A percentile compares a stretch with the other conserved stretches of the same genome.
Conservation (phyloP, 2,113 vertebrate genomes). For the Meleagris gallopavo region DNA sequence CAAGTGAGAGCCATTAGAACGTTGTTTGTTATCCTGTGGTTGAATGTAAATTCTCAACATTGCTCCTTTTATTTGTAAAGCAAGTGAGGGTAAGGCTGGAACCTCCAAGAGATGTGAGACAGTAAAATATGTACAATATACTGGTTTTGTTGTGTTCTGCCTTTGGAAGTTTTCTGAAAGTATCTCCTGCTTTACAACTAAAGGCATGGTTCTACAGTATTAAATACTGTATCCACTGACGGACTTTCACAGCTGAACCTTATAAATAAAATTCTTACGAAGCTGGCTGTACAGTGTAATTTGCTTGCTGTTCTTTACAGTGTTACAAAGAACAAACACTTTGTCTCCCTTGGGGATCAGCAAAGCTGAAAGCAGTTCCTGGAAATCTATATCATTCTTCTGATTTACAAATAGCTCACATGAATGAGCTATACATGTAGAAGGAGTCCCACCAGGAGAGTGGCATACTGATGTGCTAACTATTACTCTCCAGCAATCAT, state of each 20-base stretch:
- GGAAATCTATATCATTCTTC: background rate
- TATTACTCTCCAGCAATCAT: background rate
- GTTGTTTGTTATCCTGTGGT: slow-evolving; percentile 41
- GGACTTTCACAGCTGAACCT: background rate
- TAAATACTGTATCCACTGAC: background rate
- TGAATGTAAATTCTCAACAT: slow-evolving; percentile 17
- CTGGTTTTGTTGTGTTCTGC: background rate
- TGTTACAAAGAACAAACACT: fast-evolving
- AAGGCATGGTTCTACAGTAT: background rate
- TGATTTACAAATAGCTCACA: background rate
- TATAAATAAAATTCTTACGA: background rate
- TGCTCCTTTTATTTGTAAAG: slow-evolving; percentile 24
- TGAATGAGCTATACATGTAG: background rate
- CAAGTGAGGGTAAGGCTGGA: background rate
- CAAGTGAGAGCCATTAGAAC: slow-evolving; percentile 61
- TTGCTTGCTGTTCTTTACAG: background rate
- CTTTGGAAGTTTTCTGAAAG: background rate
- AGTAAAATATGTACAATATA: background rate
- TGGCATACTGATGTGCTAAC: background rate
- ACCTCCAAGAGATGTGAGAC: background rate
- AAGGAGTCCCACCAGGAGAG: background rate
- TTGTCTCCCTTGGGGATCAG: background rate
- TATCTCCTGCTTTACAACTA: background rate
- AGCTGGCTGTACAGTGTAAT: background rate
- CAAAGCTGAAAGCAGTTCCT: background rate